Evolutionary conservation across 2,113 vertebrate genomes (phyloP), one percentile per base, ranked within the genome.

Genomic region (Equus przewalskii): DNA sequence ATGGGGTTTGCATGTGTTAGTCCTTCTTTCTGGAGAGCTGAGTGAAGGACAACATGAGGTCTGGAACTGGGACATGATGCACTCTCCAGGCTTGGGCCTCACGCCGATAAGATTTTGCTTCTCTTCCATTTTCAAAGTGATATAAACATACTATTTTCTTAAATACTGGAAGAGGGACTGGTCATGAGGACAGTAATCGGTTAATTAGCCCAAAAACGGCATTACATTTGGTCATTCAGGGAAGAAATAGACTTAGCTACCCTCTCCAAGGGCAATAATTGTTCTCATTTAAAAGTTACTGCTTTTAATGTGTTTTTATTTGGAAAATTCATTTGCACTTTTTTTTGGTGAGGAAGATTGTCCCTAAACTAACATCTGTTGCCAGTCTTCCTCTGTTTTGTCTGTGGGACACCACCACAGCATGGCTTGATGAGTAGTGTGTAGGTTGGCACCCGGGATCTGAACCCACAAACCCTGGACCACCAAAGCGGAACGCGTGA

Each of bases 81-180:
- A 1, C 0, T 0, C 36, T 44, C 24, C 18, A 14, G 1, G 28
- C 26, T 14, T 22, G 4, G 0, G 5, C 22, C n/a, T 28, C 58
- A 24, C 33, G 6, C 33, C 65, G 12, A 1, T 15, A 13, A n/a
- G 79, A 22, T 7, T 58, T 49, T 12, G 9, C 26, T 76, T 30
- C 36, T 64, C 3, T 49, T 64, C 54, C n/a, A 33, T 33, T 72
- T 79, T n/a, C 65, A 46, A 8, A 13, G 15, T 28, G 46, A 24
- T 67, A 12, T 60, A 36, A 64, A 36, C 46, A 28, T 41, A 6
- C 21, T 13, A 0, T 69, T 28, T 80, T 76, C 78, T 76, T 62
- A 83, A 13, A 26, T 46, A 1, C 14, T 33, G 28, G 33, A 73
- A 21, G n/a, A 94, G 41, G 33, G 24, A 24, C 33, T 18, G 5